Base-by-base conservation (phyloP, 1,140 invertebrate species). In the Bursaphelenchus mucronatus region DNA sequence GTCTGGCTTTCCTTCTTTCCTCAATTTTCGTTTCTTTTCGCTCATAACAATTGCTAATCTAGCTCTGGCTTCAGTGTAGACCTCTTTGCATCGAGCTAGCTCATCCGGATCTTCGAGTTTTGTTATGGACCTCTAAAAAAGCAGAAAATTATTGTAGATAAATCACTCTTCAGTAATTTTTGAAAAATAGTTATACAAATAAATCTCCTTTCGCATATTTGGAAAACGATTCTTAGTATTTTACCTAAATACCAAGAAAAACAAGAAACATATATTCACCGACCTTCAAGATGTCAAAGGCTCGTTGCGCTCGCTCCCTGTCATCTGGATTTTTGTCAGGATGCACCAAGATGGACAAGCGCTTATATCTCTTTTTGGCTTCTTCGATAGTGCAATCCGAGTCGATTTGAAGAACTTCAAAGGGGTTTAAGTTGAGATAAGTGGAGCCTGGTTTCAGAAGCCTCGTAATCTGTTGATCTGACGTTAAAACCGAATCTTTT, bases 281-380 rank as follows among this genome's bases (percentile, higher is more conserved):
- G 2, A 30, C 30, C 30, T 94, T 96, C 45, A 98, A 87, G 83
- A 94, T 90, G 84, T 94, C 91, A 84, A 94, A 94, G 64, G 86
- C 82, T 68, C 89, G 88, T 82, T 97, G 91, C 10, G 96, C 92
- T 83, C 92, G 86, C 56, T 97, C 94, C 45, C 87, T 83, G 82
- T 98, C 92, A 85, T 97, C 90, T 83, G 89, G 89, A 85, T 97
- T 97, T 85, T 96, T 96, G 79, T 97, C 93, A 51, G 95, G 96
- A 89, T 99, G 95, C 0, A 98, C 92, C 69, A 97, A 85, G 82
- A 98, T 92, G 13, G 94, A 97, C 76, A 97, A 87, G 86, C 89
- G 79, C 83, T 91, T 87, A 82, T 97, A 98, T 84, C 94, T 94
- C 81, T 94, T 97, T 82, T 95, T 95, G 30, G 96, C 89, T 81